Evolutionary conservation across 1,140 invertebrate genomes (phyloP), one percentile per base, ranked within the genome.

Genomic region (Lutraria rhynchaena): DNA sequence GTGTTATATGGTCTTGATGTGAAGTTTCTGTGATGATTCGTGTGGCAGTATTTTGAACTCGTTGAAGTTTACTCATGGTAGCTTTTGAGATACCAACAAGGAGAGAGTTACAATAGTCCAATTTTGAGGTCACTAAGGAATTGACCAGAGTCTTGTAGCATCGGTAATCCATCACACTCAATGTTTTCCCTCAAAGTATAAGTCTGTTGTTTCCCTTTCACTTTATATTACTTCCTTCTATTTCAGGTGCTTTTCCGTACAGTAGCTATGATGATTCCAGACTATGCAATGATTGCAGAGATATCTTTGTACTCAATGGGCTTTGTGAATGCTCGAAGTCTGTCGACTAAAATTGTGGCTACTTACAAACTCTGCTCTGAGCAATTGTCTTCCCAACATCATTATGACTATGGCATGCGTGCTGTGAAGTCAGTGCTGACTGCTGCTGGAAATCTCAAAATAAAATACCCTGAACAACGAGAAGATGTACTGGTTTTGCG

Each of bases 201-300:
- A n/a, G n/a, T n/a, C n/a, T n/a, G n/a, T n/a, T n/a, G n/a, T n/a
- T n/a, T n/a, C n/a, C n/a, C n/a, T n/a, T n/a, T n/a, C n/a, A n/a
- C n/a, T n/a, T n/a, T n/a, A n/a, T n/a, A n/a, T n/a, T n/a, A n/a
- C 5, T 5, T 7, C 15, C 15, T 41, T 41, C 15, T 15, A 41
- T 69, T 86, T n/a, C 53, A 92, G 91, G 92, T 93, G n/a, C 80
- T 92, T 65, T 93, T 93, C 80, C 87, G 92, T n/a, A 92, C 92
- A 55, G 92, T 93, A 5, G 92, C 92, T 49, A 92, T 93, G 92
- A 93, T 93, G 92, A 91, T 93, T 22, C 92, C 92, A 13, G 92
- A 93, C 87, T 93, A 93, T 83, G 92, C 90, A 41, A 91, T 93
- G 90, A 93, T 93, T 83, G 92, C 88, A 17, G 92, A 92, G 80